phyloP scores from a whole-genome alignment of 2,888 invertebrate species.

The Cryptocephalus primarius region DNA sequence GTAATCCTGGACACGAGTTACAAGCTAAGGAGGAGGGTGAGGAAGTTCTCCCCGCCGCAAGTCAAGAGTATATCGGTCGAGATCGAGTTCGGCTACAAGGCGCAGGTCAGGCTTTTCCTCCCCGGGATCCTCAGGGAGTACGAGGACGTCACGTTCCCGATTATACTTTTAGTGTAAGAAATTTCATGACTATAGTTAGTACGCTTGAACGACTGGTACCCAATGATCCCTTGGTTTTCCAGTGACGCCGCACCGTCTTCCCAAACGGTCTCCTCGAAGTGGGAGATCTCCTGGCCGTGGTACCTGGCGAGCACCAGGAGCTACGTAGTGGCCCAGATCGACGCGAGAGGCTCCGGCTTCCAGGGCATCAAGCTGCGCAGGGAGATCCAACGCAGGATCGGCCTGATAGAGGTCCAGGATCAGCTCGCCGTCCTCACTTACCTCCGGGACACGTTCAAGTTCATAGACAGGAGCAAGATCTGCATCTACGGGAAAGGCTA shows the following conservation, averaged over 20 bases:
- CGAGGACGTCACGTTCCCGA: slow-evolving; percentile 69
- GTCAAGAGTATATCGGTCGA: slow-evolving; percentile 55
- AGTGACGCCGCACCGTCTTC: slow-evolving; percentile 74
- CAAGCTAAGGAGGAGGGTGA: slow-evolving; percentile 50
- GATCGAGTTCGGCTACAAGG: slow-evolving; percentile 55
- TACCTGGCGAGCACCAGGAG: slow-evolving; percentile 72
- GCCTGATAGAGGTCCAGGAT: slow-evolving; percentile 53
- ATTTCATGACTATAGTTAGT: neutral
- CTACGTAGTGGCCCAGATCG: slow-evolving; percentile 79
- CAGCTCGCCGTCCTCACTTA: slow-evolving; percentile 53
- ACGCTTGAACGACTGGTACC: no score
- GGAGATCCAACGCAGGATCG: slow-evolving; percentile 58
- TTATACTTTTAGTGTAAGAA: slow-evolving; percentile 76
- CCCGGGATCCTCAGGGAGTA: slow-evolving; percentile 78
- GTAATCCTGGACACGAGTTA: slow-evolving; percentile 59
- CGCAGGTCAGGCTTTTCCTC: slow-evolving; percentile 65
- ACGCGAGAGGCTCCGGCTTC: slow-evolving; percentile 78
- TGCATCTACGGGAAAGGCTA: slow-evolving; percentile 84
- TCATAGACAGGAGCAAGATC: slow-evolving; percentile 68
- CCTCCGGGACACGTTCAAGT: slow-evolving; percentile 66
- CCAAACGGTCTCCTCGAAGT: slow-evolving; percentile 74
- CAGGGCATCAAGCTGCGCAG: slow-evolving; percentile 40
- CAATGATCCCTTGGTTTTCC: slow-evolving; percentile 11
- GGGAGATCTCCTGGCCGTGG: slow-evolving; percentile 72
- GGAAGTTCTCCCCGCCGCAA: slow-evolving; percentile 62